Evolutionary conservation across 2,113 vertebrate species (phyloP), one percentile per base, ranked within the genome.

Genomic region (Leuciscus idus): DNA sequence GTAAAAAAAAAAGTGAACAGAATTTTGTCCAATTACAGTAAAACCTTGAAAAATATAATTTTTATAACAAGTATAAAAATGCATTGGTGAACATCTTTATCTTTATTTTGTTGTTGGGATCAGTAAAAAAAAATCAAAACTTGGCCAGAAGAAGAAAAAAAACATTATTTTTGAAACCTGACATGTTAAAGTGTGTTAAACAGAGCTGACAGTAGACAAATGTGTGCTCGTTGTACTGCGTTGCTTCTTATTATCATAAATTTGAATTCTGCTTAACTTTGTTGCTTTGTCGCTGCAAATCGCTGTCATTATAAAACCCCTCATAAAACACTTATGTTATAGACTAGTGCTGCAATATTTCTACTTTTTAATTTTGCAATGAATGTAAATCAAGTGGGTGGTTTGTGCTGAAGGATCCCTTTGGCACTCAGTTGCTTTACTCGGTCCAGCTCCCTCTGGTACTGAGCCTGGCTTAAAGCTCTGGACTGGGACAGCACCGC

Each of bases 321-420:
- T 19, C 48, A 21, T 43, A 28, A 33, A 33, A 39, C 21, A 23
- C 52, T 57, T 79, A 23, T 39, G 55, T 36, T 39, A 36, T 57
- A 50, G 75, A 78, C 15, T 57, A 78, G 15, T 78, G 50, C 52
- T 79, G 33, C 46, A 30, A 11, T 72, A 8, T 13, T 33, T 72
- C 46, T 72, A 7, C 77, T 39, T 61, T 57, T 59, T 79, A 10
- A 79, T 23, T 59, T n/a, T 39, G 55, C 39, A n/a, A 61, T 59
- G 10, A 79, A 79, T 21, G 55, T 79, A 79, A 79, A 61, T 79
- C 30, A 59, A 39, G 77, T 55, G 33, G 21, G 55, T 61, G 21
- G 77, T 57, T 77, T 77, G 75, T 77, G 75, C 52, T 79, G 76
- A 79, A 79, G 23, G 55, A 79, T 61, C 52, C 52, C 43, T 79